Evolutionary conservation across 2,113 vertebrate genomes (phyloP), one percentile per base, ranked within the genome.

Genomic region (Regulus satrapa): DNA sequence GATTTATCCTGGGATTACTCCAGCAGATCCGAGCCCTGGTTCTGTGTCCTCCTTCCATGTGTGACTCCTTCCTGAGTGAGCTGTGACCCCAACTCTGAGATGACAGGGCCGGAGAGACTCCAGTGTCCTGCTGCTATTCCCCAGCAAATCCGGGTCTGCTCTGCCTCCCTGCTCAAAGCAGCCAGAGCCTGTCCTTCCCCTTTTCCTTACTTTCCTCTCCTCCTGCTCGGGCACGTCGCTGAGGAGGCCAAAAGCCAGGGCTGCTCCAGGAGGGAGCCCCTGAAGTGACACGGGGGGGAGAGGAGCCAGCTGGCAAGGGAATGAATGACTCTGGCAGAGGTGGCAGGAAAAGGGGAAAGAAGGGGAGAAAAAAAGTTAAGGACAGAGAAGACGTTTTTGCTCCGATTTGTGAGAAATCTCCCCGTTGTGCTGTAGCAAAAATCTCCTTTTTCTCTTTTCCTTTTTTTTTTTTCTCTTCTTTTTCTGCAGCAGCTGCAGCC

Each of bases 171-270:
- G 52, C 59, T 9, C 25, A 9, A 19, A 36, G 34, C 23, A 31
- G 10, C 0, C 11, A 72, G 86, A 69, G 49, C 85, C 55, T 54
- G 75, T 45, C 71, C 84, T 95, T 91, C 94, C 81, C 87, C 91
- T 96, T 85, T 91, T 75, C 93, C 93, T 92, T 79, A 85, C 87
- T 92, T 91, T 68, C 52, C 81, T 56, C 80, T 92, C 13, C 80
- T 92, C 77, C 45, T 94, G 93, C 91, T 85, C 77, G 4, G 94
- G 45, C 94, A 92, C 1, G 77, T 76, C 69, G 13, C 89, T 87
- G 91, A 88, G 76, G 40, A 48, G 86, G 76, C 55, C 73, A 67
- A 8, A 83, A 96, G 88, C 43, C 91, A 84, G 56, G 1, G 1
- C 19, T 84, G 80, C 76, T 80, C 9, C 38, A 20, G 81, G 79